phyloP scores from a whole-genome alignment of 2,888 invertebrate genomes.

The Drosophila setosimentum region DNA sequence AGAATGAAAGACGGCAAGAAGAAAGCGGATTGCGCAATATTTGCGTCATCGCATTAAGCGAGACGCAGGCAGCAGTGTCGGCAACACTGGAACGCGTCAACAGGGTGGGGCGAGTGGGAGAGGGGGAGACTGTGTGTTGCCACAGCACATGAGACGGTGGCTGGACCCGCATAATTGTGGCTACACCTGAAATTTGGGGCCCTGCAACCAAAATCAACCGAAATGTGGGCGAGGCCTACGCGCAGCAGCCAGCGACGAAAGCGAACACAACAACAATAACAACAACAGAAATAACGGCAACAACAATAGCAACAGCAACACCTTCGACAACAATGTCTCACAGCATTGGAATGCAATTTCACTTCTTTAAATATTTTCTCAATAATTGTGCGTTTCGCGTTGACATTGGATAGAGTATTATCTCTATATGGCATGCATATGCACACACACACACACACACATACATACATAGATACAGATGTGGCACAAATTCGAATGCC shows the following conservation, averaged over 20 bases:
- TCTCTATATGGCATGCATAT: conserved; percentile 7
- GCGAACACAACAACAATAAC: conserved; percentile 10
- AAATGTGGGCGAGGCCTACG: conserved; percentile 67
- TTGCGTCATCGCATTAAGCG: conserved; percentile 63
- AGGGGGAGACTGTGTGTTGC: neutral
- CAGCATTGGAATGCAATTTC: conserved; percentile 80
- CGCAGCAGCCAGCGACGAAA: conserved; percentile 43
- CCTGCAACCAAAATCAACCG: conserved; percentile 22
- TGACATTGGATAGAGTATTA: conserved; percentile 10
- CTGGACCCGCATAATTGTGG: conserved; percentile 65
- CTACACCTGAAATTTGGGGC: conserved; percentile 61
- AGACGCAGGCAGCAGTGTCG: conserved; percentile 12
- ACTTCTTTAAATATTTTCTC: conserved; percentile 80
- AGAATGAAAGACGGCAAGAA: conserved; percentile 65
- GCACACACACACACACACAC: neutral
- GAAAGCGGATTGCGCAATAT: conserved; percentile 72
- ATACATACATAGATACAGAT: neutral
- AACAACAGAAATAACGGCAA: neutral
- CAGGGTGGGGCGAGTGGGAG: conserved; percentile 1
- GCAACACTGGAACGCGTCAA: conserved; percentile 5
- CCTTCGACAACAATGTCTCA: conserved; percentile 46
- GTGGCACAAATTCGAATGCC: neutral
- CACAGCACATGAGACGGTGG: neutral
- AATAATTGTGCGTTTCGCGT: conserved; percentile 65
- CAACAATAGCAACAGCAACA: neutral